Evolutionary conservation across 2,113 vertebrate species (phyloP), one percentile per base, ranked within the genome.

Genomic region (Trematomus loennbergii): DNA sequence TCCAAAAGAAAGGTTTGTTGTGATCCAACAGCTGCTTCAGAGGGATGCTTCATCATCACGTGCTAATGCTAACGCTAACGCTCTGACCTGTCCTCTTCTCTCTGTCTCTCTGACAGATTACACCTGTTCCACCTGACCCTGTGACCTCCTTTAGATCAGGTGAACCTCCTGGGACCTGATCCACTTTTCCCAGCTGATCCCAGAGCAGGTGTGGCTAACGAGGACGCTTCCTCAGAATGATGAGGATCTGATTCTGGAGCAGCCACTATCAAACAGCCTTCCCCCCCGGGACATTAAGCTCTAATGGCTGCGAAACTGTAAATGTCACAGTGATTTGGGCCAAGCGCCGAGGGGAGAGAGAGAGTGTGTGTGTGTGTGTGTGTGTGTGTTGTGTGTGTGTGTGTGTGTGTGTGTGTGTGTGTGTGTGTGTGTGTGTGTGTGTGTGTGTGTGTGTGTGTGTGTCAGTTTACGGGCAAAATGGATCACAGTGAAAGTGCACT

Each of bases 251-350:
- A 36, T 36, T 36, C 36, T 36, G 36, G 36, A 36, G 36, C 36
- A 1, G 9, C 54, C 45, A 16, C 75, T 72, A 57, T 29, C 66
- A 69, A 78, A 87, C 74, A 87, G 72, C 69, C 49, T 70, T 61
- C 36, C 85, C 60, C 88, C 48, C 76, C 22, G 87, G 61, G 89
- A 90, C 86, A 85, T 88, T 87, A 86, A 87, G 84, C 90, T 84
- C 68, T 90, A 93, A 93, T 91, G 91, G 89, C 86, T 86, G 81
- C 68, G 81, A 91, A 91, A 90, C 87, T 90, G 91, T 92, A 94
- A 95, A 94, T 94, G 93, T 94, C 92, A 94, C 90, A 88, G 81
- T 86, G 88, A 87, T 92, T 91, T 93, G 84, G 85, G 87, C 85
- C 79, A 65, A 65, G 83, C 66, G 25, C 72, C 18, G 5, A 71